Evolutionary conservation across 1,140 invertebrate species (phyloP).

Genomic region (Scaptomyza pallida): DNA sequence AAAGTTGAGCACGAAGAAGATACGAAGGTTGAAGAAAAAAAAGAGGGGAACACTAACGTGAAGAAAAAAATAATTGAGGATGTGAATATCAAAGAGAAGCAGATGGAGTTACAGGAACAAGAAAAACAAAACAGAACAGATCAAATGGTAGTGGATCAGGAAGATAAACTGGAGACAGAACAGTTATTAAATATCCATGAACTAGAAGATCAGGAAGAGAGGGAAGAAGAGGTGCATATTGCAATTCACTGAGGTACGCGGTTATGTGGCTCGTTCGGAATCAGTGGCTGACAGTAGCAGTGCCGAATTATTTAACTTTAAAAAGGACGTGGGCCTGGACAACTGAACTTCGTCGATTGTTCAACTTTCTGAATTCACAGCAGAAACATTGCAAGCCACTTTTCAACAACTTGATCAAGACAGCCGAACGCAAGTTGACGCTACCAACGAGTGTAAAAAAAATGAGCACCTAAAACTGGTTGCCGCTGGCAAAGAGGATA

Average conservation of each 20-base stretch:
- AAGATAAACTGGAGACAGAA: not conserved
- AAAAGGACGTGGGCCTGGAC: not conserved
- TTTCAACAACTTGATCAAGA: too few species aligned
- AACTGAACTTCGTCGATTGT: not conserved
- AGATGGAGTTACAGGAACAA: not conserved
- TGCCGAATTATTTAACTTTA: conserved; percentile 64
- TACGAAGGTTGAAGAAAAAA: not conserved
- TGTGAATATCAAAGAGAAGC: not conserved
- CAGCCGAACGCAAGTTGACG: not conserved
- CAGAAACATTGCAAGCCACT: not conserved
- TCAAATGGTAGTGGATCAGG: not conserved
- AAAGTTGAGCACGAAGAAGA: not conserved
- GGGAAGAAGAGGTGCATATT: not conserved
- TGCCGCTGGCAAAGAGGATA: conserved; percentile 32
- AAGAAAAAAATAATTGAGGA: not conserved
- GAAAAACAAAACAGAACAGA: not conserved
- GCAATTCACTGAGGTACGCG: conserved; percentile 59
- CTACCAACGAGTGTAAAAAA: not conserved
- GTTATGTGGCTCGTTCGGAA: conserved; percentile 53
- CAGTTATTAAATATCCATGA: not conserved
- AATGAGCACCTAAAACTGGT: not conserved
- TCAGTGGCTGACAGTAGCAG: conserved; percentile 44
- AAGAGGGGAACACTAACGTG: not conserved
- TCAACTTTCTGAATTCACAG: not conserved
- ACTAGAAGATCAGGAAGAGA: not conserved